A percentile compares a stretch with the other conserved stretches of the same genome.
Evolutionary conservation across 1,140 invertebrate species (phyloP).

Genomic region (Galleria mellonella): DNA sequence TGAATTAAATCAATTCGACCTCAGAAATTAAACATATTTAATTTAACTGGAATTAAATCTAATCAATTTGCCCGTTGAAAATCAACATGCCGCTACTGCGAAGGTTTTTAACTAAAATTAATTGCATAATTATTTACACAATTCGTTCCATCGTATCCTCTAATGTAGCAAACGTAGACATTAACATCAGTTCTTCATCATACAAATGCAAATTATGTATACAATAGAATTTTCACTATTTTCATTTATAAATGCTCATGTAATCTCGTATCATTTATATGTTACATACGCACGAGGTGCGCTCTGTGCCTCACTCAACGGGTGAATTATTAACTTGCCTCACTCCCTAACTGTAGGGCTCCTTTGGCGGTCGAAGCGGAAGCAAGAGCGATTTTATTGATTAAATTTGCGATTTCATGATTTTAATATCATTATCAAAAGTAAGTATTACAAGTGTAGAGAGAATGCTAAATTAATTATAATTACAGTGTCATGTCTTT

Average conservation of each 20-base stretch:
- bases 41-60: too few species aligned
- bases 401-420: neutral
- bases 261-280: constrained; percentile 38
- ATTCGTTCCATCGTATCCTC: constrained; percentile 26
- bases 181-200: constrained; percentile 39
- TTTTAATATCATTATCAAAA: too few species aligned
- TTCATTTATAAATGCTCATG: constrained; percentile 51
- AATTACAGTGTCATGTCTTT: too few species aligned
- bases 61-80: too few species aligned
- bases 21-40: too few species aligned
- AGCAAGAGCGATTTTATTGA: neutral
- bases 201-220: constrained; percentile 50
- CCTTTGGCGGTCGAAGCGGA: too few species aligned
- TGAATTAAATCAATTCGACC: too few species aligned
- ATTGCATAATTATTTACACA: constrained; percentile 32
- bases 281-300: constrained; percentile 27
- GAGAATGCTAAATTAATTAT: too few species aligned
- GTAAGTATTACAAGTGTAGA: neutral
- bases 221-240: constrained; percentile 33
- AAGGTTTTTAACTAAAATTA: too few species aligned
- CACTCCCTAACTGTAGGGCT: constrained; percentile 6
- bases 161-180: constrained; percentile 17
- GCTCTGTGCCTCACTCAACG: constrained; percentile 63
- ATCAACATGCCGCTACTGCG: too few species aligned
- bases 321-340: constrained; percentile 44